Conservation (phyloP, 2,113 vertebrate species). For the Rafetus swinhoei region DNA sequence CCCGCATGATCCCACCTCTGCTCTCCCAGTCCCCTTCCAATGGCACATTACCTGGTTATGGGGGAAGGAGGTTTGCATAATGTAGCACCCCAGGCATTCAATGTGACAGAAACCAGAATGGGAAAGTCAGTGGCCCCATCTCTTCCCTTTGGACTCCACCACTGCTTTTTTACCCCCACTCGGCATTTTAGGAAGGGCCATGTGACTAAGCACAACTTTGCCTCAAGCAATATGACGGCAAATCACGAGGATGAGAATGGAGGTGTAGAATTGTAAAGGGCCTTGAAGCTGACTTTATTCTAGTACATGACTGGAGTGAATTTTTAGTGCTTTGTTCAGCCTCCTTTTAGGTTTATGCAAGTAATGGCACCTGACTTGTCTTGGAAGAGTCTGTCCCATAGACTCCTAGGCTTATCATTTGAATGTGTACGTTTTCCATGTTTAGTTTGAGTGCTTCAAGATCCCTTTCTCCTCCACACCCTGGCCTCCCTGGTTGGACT, state of each 20-base stretch:
- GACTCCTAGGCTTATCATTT: neutral
- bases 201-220: too few species aligned
- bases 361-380: neutral
- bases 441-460: neutral
- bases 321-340: accelerated
- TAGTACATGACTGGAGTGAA: neutral
- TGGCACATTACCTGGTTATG: too few species aligned
- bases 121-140: too few species aligned
- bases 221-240: neutral
- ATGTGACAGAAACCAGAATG: too few species aligned
- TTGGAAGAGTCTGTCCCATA: neutral
- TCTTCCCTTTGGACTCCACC: too few species aligned
- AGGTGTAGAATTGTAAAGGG: neutral
- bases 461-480: neutral
- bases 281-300: neutral
- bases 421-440: neutral
- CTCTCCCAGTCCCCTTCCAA: too few species aligned
- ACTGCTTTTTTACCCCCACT: too few species aligned
- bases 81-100: too few species aligned
- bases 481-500: accelerated
- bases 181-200: too few species aligned
- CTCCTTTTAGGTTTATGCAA: neutral
- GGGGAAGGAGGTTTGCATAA: too few species aligned
- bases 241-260: neutral
- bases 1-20: too few species aligned